Evolutionary conservation across 2,797 vertebrate species (phyloP).

Genomic region (Bradypus variegatus): DNA sequence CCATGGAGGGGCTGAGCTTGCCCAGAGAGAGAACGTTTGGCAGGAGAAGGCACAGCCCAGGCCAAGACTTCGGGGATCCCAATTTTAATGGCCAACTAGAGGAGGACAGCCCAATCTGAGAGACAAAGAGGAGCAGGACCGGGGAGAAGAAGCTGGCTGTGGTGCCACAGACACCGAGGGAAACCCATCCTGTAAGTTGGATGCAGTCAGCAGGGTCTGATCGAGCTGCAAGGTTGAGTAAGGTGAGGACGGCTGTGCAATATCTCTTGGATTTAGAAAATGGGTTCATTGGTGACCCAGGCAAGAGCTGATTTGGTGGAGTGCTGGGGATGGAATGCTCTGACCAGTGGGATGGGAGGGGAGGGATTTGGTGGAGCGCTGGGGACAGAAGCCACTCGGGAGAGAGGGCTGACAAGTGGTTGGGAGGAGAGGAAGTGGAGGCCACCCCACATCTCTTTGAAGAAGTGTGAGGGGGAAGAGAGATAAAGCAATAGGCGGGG

Average conservation of each 20-base stretch:
- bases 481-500: fast-evolving
- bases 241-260: neutral
- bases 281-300: neutral
- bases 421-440: neutral
- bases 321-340: neutral
- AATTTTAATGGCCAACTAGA: neutral
- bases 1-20: fast-evolving
- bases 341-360: neutral
- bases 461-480: neutral
- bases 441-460: neutral
- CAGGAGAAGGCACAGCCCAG: neutral
- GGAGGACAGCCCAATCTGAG: neutral
- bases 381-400: neutral
- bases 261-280: neutral
- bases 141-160: neutral
- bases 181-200: neutral
- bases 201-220: neutral
- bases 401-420: neutral
- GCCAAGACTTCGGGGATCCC: fast-evolving
- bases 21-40: neutral
- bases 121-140: neutral
- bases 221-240: neutral
- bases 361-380: fast-evolving
- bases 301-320: neutral
- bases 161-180: neutral